Conservation (phyloP, 2,113 vertebrate genomes). For the Mirza zaza region DNA sequence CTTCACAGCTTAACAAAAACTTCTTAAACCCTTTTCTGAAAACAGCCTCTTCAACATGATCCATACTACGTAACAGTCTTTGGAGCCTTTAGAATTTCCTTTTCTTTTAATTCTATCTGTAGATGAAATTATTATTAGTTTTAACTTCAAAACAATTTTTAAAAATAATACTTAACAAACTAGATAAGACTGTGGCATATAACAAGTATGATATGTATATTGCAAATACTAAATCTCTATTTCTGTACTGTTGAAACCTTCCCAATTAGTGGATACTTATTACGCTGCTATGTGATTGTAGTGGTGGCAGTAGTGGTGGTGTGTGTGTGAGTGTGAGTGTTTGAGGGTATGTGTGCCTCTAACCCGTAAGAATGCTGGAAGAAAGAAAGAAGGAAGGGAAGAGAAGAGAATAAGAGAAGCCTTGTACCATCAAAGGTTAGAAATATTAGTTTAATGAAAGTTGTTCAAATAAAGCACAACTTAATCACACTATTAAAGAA, state of each 20-base stretch:
- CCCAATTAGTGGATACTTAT: neutral
- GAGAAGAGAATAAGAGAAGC: rapidly evolving
- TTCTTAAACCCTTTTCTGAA: neutral
- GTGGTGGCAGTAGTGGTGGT: rapidly evolving
- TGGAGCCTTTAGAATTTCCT: neutral
- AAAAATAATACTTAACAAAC: neutral
- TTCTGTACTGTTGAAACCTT: neutral
- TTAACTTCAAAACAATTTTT: neutral
- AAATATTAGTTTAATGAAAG: neutral
- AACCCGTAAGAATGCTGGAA: neutral
- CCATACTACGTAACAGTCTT: neutral
- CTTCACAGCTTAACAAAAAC: neutral
- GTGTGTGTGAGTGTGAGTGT: no score
- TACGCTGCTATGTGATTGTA: neutral
- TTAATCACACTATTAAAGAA: neutral
- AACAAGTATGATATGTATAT: neutral
- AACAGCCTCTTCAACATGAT: neutral
- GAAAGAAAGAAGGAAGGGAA: neutral
- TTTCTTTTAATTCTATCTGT: slow-evolving; percentile 9
- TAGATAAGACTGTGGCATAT: neutral
- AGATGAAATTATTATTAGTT: neutral
- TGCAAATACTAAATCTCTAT: neutral
- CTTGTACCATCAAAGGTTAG: neutral
- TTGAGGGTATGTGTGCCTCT: no score
- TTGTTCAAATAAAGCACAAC: neutral